phyloP scores from a whole-genome alignment of 2,888 invertebrate genomes.

The Busseola fusca region DNA sequence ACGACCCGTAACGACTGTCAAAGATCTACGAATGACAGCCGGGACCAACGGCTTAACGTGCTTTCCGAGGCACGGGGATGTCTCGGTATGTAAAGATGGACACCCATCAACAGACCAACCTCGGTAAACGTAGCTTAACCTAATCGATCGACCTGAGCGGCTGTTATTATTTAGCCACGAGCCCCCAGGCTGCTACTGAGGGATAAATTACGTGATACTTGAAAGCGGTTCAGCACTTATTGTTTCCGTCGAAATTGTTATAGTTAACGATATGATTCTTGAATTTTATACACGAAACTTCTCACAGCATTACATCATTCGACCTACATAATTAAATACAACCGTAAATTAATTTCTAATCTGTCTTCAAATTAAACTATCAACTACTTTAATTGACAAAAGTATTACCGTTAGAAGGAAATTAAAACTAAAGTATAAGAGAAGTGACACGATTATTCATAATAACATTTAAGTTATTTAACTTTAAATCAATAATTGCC shows the following conservation, averaged over 20 bases:
- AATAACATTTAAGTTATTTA: constrained; percentile 15
- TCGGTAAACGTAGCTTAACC: no score
- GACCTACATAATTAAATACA: constrained; percentile 20
- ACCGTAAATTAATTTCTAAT: constrained; percentile 34
- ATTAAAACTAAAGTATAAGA: constrained; percentile 22
- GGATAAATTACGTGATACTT: not conserved
- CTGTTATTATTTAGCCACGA: no score
- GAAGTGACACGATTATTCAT: constrained; percentile 25
- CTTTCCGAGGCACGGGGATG: no score
- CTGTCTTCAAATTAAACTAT: constrained; percentile 40
- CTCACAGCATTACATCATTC: constrained; percentile 12
- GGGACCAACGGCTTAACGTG: no score
- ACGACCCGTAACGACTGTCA: no score
- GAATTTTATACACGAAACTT: constrained; percentile 9
- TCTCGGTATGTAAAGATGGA: no score
- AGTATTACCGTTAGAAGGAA: constrained; percentile 29
- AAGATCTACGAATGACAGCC: no score
- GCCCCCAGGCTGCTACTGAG: not conserved
- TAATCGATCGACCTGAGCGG: no score
- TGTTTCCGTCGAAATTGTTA: not conserved
- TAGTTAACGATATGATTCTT: not conserved
- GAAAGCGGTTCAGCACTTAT: not conserved
- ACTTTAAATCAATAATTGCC: constrained; percentile 16
- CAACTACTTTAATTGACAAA: constrained; percentile 34
- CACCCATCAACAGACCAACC: no score